These are phyloP conservation scores for Volucella inflata DNA, from an alignment of 2,888 invertebrate species.

Conservation along the genomic window DNA sequence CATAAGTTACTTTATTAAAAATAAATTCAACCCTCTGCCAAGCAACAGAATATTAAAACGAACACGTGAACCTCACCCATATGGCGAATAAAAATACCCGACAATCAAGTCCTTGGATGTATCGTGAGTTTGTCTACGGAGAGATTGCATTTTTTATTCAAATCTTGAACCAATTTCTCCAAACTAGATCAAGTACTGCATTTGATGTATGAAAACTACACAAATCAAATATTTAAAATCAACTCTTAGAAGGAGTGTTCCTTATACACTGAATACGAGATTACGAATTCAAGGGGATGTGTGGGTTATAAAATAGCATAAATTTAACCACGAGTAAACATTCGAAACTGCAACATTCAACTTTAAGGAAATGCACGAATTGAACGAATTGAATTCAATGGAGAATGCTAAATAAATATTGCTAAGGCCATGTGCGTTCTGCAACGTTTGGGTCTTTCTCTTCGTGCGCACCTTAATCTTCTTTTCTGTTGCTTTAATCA, in stretches of 20 bases:
- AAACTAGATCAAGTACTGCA: slow-evolving; percentile 47
- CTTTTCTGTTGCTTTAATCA: slow-evolving; percentile 27
- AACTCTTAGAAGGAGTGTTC: background rate
- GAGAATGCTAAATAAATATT: background rate
- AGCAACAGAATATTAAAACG: too few species aligned
- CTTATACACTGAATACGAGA: background rate
- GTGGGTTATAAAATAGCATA: background rate
- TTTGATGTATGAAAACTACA: slow-evolving; percentile 23
- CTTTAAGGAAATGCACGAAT: slow-evolving; percentile 9
- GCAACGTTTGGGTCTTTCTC: background rate
- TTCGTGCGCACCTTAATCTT: background rate
- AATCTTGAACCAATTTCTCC: slow-evolving; percentile 25
- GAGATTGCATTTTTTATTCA: slow-evolving; percentile 38
- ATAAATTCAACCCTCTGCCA: too few species aligned
- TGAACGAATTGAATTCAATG: background rate
- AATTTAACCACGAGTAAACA: background rate
- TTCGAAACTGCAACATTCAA: background rate
- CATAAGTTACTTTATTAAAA: too few species aligned
- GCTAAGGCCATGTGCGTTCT: slow-evolving; percentile 31
- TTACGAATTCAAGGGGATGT: background rate
- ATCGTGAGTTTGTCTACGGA: background rate
- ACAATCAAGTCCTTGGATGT: slow-evolving; percentile 1
- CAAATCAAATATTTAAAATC: slow-evolving; percentile 7
- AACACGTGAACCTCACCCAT: background rate
- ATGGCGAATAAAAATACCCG: background rate